A percentile compares a stretch with the other conserved stretches of the same genome.
These are phyloP conservation scores for Parauchenoglanis ngamensis DNA, from an alignment of 2,797 vertebrate genomes.

Conservation along the genomic window DNA sequence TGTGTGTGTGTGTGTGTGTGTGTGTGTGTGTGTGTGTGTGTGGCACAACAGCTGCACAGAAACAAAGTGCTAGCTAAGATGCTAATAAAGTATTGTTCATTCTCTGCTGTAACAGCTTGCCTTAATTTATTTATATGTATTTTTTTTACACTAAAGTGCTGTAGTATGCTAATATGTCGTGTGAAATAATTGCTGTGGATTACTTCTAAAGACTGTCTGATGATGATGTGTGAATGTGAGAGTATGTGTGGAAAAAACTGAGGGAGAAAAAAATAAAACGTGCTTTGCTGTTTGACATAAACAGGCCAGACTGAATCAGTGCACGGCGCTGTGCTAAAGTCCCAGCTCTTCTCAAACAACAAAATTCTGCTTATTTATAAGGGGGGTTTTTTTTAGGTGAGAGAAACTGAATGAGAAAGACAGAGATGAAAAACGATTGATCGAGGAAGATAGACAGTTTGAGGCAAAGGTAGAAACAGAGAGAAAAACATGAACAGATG, in stretches of 20 bases:
- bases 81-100: not conserved
- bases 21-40: not conserved
- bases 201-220: slow-evolving; percentile 11
- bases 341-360: slow-evolving; percentile 7
- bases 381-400: not conserved
- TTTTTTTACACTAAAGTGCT: slow-evolving; percentile 4
- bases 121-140: not conserved
- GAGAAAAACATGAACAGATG: not conserved
- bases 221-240: slow-evolving; percentile 14
- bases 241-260: slow-evolving; percentile 1
- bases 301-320: slow-evolving; percentile 25
- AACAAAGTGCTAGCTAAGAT: slow-evolving; percentile 30
- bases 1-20: no score
- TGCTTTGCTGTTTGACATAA: slow-evolving; percentile 28
- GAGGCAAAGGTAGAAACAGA: not conserved
- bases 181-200: slow-evolving; percentile 7
- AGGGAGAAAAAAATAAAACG: not conserved
- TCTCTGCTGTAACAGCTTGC: slow-evolving; percentile 14
- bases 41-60: slow-evolving; percentile 14
- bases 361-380: not conserved
- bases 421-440: not conserved
- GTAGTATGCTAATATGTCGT: not conserved
- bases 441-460: not conserved
- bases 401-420: not conserved
- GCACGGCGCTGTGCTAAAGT: not conserved